These are phyloP conservation scores for Pomacea canaliculata DNA, from an alignment of 2,888 invertebrate genomes.

Conservation along the genomic window DNA sequence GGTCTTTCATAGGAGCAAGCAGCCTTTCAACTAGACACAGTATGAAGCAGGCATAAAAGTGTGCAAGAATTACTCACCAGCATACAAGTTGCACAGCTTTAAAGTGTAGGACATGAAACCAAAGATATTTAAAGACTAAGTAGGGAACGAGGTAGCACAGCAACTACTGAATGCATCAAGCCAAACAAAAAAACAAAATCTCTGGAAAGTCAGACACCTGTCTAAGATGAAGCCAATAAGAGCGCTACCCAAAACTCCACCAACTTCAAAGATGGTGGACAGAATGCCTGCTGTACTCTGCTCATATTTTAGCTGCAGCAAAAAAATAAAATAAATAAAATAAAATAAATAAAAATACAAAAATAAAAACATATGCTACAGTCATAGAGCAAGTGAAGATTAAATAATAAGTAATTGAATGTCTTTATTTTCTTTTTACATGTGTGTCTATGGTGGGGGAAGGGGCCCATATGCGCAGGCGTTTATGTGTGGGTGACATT, in stretches of 20 bases:
- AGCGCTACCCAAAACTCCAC: conserved; percentile 71
- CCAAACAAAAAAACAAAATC: no score
- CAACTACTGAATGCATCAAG: no score
- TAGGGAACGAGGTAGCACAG: no score
- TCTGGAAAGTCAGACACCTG: conserved; percentile 41
- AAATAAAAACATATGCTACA: neutral
- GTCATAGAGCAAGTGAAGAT: neutral
- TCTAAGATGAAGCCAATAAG: conserved; percentile 70
- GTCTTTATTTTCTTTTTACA: no score
- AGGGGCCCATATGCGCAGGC: no score
- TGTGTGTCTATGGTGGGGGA: no score
- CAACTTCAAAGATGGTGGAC: conserved; percentile 72
- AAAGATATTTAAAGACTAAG: neutral
- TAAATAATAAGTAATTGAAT: neutral
- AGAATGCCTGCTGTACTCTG: conserved; percentile 70
- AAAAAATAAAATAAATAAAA: conserved; percentile 24
- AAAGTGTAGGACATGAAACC: neutral
- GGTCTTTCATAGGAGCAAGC: no score
- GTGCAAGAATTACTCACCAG: neutral
- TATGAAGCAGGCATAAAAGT: neutral
- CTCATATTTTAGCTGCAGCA: conserved; percentile 66
- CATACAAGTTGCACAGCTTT: neutral
- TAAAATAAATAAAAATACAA: neutral
- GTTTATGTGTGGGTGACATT: no score
- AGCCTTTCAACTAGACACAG: neutral